A percentile compares a stretch with the other conserved stretches of the same genome.
These are phyloP conservation scores for Xiphorhynchus elegans DNA, from an alignment of 2,113 vertebrate genomes.

Conservation along the genomic window DNA sequence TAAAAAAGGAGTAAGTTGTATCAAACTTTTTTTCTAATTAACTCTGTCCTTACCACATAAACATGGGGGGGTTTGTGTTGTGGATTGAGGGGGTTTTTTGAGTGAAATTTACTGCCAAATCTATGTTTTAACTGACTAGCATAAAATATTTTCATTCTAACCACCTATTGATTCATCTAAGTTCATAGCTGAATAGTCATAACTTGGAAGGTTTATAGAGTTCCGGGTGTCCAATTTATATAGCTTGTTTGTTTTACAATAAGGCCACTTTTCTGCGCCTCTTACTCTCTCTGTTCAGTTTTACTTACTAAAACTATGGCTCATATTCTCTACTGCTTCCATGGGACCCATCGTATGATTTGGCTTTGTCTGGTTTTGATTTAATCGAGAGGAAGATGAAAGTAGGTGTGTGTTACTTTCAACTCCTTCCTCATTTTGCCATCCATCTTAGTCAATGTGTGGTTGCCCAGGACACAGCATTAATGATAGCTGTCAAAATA, in stretches of 20 bases:
- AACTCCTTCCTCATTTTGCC: constrained; percentile 71
- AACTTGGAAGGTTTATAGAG: constrained; percentile 44
- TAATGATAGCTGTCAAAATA: constrained; percentile 82
- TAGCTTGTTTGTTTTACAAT: constrained; percentile 43
- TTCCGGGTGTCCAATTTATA: constrained; percentile 30
- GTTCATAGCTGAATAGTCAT: constrained; percentile 38
- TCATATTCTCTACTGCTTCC: constrained; percentile 73
- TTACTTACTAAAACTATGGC: constrained; percentile 68
- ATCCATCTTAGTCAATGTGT: constrained; percentile 82
- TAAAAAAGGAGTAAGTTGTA: constrained; percentile 35
- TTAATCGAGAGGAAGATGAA: constrained; percentile 84
- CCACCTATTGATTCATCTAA: constrained; percentile 46
- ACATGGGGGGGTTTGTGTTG: neutral
- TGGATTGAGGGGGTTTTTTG: neutral
- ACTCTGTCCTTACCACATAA: constrained; percentile 28
- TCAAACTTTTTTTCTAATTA: constrained; percentile 42
- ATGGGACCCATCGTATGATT: constrained; percentile 62
- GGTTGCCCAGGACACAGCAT: constrained; percentile 75
- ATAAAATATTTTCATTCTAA: constrained; percentile 43
- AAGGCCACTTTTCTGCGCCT: neutral
- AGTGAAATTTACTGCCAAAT: constrained; percentile 23
- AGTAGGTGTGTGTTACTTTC: constrained; percentile 78
- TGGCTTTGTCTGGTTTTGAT: constrained; percentile 82
- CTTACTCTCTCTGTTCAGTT: neutral
- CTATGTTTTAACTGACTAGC: neutral